Evolutionary conservation across 2,113 vertebrate species (phyloP), one percentile per base, ranked within the genome.

Genomic region (Bos javanicus): DNA sequence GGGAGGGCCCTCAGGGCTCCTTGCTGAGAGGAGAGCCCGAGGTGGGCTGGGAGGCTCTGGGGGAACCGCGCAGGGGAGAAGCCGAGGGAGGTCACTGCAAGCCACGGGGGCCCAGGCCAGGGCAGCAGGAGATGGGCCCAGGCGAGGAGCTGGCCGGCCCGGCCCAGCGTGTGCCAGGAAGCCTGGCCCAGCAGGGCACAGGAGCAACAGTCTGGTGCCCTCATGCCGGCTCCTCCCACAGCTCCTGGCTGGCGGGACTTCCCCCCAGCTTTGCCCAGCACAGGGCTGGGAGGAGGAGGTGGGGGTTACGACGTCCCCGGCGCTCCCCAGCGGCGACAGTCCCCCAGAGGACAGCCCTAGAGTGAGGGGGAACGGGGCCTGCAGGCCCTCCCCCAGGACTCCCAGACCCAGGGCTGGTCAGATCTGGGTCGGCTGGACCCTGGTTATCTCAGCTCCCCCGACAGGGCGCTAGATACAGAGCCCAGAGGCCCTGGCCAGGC

Each of bases 151-250:
- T 0, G 2, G 16, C 59, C 25, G 30, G 52, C 25, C 26, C 5
- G 3, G 56, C 84, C 87, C 54, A 2, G 48, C 1, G 2, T 8
- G 33, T 19, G n/a, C 50, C 76, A 4, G n/a, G 23, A 25, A 67
- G 26, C 39, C 7, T 0, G 26, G 33, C 26, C 62, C 86, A 2
- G 12, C 19, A 21, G 2, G 6, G 8, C 4, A 5, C 39, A 0
- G 30, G 12, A 46, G 25, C 1, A n/a, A 7, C 4, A 0, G 0
- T 5, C 2, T 13, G 56, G 91, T 3, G 13, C 16, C 10, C 26
- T 48, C 90, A 7, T 1, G 36, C 14, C 4, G 3, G 86, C 12
- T 23, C 19, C 50, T 33, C n/a, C 48, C 30, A 1, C 8, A 5
- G 26, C 5, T 4, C 54, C 39, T 1, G 8, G 33, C 26, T 10